phyloP scores from a whole-genome alignment of 2,797 vertebrate species.

The Eurystomus glaucurus region DNA sequence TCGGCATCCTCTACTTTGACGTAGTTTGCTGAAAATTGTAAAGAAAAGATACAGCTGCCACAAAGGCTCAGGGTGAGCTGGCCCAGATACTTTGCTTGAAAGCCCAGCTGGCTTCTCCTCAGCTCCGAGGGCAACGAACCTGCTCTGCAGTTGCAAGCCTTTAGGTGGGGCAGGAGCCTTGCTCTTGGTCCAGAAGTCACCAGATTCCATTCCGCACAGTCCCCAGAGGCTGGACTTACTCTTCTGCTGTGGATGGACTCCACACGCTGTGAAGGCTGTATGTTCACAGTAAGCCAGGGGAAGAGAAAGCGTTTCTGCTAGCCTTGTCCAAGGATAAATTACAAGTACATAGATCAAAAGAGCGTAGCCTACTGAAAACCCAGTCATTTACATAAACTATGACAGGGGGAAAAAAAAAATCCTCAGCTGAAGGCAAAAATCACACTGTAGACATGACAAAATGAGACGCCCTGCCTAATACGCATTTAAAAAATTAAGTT shows the following conservation, averaged over 20 bases:
- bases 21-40: background rate
- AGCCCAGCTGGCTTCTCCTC: background rate
- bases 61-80: background rate
- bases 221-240: background rate
- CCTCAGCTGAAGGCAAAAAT: constrained; percentile 1
- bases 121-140: background rate
- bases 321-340: background rate
- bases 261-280: too few species aligned
- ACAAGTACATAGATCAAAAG: background rate
- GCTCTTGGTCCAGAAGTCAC: background rate
- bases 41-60: background rate
- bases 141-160: background rate
- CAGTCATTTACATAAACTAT: background rate
- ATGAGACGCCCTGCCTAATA: background rate
- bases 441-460: background rate
- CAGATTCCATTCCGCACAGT: background rate
- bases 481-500: constrained; percentile 53
- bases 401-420: background rate
- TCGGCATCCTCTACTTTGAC: background rate
- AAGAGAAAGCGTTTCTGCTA: background rate
- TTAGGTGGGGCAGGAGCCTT: background rate
- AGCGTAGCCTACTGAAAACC: background rate
- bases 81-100: background rate
- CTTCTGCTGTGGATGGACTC: too few species aligned
- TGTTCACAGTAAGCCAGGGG: background rate